Conservation (phyloP, 2,888 invertebrate genomes). For the Caenorhabditis sp. region DNA sequence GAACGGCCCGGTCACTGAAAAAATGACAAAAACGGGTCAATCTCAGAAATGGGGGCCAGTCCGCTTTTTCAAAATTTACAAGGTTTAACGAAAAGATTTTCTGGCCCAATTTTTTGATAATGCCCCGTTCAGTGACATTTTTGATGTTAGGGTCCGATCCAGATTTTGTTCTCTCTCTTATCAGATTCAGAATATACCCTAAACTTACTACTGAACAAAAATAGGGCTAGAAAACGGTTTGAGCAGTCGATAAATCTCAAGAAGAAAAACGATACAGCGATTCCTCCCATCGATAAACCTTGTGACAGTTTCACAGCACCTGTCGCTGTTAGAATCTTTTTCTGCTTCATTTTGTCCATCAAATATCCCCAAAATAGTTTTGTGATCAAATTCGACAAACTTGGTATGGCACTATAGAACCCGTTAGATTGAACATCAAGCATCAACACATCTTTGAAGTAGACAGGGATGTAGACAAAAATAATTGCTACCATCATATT, state of each 20-base stretch:
- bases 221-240: conserved; percentile 10
- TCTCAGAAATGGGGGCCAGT: no score
- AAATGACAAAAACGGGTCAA: no score
- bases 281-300: conserved; percentile 24
- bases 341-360: conserved; percentile 52
- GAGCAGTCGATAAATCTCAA: conserved; percentile 29
- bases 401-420: conserved; percentile 54
- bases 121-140: no score
- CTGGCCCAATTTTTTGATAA: no score
- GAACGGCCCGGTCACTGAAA: no score
- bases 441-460: conserved; percentile 62
- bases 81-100: no score
- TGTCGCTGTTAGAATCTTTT: conserved; percentile 43
- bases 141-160: neutral
- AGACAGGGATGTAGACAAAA: conserved; percentile 61
- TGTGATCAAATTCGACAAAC: conserved; percentile 44
- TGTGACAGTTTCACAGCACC: conserved; percentile 57
- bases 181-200: neutral
- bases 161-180: neutral
- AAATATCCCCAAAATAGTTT: conserved; percentile 58
- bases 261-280: conserved; percentile 27
- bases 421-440: conserved; percentile 58
- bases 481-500: conserved; percentile 57
- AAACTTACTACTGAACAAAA: conserved; percentile 28
- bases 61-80: no score